Conservation (phyloP, 30 jellyfish, hydroid and myxozoan species). For the Hydractinia symbiolongicarpus region DNA sequence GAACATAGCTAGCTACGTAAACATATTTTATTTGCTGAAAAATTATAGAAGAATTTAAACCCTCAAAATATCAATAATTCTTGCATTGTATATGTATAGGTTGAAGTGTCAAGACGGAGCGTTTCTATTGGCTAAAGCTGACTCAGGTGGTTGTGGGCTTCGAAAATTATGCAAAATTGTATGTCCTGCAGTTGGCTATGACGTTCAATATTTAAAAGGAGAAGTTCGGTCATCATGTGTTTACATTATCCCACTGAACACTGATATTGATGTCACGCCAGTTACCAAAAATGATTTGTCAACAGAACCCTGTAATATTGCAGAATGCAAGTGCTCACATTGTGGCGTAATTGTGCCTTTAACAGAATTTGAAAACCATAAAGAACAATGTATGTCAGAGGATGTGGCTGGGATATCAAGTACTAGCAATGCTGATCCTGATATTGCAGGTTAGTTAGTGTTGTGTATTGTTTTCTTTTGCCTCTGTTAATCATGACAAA, state of each 20-base stretch:
- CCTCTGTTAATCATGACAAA: too few species aligned
- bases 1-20: too few species aligned
- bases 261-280: not conserved
- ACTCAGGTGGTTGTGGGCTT: not conserved
- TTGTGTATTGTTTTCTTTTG: too few species aligned
- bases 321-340: not conserved
- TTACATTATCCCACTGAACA: constrained; percentile 3
- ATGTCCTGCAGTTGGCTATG: not conserved
- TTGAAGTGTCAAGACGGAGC: not conserved
- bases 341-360: not conserved
- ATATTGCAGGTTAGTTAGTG: not conserved
- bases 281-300: not conserved
- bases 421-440: not conserved
- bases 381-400: not conserved
- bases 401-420: not conserved
- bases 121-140: not conserved
- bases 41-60: not conserved
- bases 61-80: too few species aligned
- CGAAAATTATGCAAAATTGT: not conserved
- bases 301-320: not conserved
- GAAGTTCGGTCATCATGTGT: not conserved
- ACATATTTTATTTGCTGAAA: not conserved
- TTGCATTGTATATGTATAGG: not conserved
- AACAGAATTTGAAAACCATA: not conserved
- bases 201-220: not conserved